Evolutionary conservation across 2,888 invertebrate species (phyloP).

Genomic region (Vandiemenella viatica): DNA sequence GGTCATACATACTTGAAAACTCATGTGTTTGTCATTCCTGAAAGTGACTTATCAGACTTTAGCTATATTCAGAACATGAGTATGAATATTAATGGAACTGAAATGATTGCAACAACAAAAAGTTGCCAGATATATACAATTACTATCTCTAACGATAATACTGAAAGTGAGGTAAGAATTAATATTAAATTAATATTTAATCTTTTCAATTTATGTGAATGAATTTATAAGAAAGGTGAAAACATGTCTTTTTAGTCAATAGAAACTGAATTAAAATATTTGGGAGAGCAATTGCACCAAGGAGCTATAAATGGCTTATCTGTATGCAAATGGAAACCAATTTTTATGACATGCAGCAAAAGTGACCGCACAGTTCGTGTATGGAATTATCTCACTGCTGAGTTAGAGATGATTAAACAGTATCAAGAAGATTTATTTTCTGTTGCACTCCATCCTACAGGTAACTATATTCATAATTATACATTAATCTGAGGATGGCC

Average conservation of each 20-base stretch:
- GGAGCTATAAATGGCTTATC: slow-evolving; percentile 67
- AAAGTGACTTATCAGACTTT: slow-evolving; percentile 17
- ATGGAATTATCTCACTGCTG: slow-evolving; percentile 83
- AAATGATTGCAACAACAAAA: slow-evolving; percentile 39
- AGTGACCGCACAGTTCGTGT: slow-evolving; percentile 72
- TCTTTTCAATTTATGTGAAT: background rate
- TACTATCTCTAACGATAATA: background rate
- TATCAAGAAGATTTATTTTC: slow-evolving; percentile 72
- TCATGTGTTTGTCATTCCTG: slow-evolving; percentile 41
- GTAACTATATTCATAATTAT: no score
- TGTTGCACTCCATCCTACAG: slow-evolving; percentile 54
- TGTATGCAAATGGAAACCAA: slow-evolving; percentile 77
- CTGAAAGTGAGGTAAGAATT: background rate
- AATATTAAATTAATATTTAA: background rate
- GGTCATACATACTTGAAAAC: slow-evolving; percentile 52
- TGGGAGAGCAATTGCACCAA: slow-evolving; percentile 64
- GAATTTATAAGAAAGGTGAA: background rate
- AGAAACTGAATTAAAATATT: slow-evolving; percentile 15
- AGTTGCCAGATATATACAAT: background rate
- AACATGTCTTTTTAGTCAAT: background rate
- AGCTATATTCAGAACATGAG: slow-evolving; percentile 40
- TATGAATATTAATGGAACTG: slow-evolving; percentile 42
- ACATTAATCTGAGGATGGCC: no score
- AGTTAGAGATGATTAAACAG: slow-evolving; percentile 56
- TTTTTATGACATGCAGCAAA: slow-evolving; percentile 66